Evolutionary conservation across 2,888 invertebrate genomes (phyloP).

Genomic region (Parnassius smintheus): DNA sequence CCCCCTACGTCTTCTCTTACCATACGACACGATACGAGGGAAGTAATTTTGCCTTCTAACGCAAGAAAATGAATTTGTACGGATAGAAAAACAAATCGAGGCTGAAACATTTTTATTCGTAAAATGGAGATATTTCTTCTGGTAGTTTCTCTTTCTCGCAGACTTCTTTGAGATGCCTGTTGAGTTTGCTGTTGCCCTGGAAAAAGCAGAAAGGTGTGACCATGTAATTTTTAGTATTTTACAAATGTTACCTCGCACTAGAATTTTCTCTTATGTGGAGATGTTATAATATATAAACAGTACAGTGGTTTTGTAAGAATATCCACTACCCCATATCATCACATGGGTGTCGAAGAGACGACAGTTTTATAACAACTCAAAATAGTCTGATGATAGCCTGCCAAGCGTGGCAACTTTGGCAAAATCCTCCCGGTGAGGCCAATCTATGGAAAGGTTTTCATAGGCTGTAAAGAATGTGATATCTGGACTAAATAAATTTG

Average conservation of each 20-base stretch:
- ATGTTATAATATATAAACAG: background rate
- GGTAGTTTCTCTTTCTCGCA: conserved; percentile 61
- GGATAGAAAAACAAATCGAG: background rate
- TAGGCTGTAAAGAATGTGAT: no score
- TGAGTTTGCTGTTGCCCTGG: conserved; percentile 63
- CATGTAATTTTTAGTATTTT: background rate
- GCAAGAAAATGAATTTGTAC: no score
- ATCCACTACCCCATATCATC: no score
- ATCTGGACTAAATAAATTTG: no score
- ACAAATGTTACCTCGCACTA: background rate
- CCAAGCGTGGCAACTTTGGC: background rate
- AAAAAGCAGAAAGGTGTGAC: conserved; percentile 31
- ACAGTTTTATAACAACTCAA: background rate
- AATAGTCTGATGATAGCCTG: background rate
- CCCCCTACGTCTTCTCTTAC: no score
- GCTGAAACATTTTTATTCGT: conserved; percentile 9
- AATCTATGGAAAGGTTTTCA: background rate
- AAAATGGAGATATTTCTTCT: conserved; percentile 38
- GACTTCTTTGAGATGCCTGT: conserved; percentile 62
- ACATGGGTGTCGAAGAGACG: no score
- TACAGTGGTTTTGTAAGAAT: no score
- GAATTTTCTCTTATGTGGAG: background rate
- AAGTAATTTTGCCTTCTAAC: no score
- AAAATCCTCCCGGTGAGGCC: background rate
- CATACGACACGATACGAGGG: no score